Base-by-base conservation (phyloP, 2,113 vertebrate genomes). In the Cavia porcellus region DNA sequence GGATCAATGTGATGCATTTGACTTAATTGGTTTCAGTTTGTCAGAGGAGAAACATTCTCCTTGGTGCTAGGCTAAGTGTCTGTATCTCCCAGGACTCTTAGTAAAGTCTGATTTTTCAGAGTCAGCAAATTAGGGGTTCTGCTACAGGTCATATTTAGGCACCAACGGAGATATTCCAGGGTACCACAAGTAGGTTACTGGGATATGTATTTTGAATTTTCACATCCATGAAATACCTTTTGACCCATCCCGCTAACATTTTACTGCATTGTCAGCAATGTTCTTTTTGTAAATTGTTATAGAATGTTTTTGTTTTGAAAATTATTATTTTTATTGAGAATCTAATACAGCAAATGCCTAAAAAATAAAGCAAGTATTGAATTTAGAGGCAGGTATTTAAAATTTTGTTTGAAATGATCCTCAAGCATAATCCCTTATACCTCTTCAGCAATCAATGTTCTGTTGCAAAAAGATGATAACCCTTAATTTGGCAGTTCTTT, bases 21-120 rank as follows among this genome's bases (percentile, higher is more conserved):
- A 82, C 79, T 96, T 95, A 94, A 91, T 95, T 95, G 81, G 62
- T 87, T 95, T 94, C 84, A 92, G 85, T 96, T 96, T 95, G 84
- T 95, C 70, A 84, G 85, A 92, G 90, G 90, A 96, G 85, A 96
- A 93, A 70, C 47, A 45, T 89, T 90, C 87, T 96, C 62, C 68
- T 95, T 96, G 89, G 80, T 93, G 42, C 25, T 79, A 0, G 72
- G 87, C 32, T 66, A 42, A 86, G 87, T 70, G 30, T 84, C 24
- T 90, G 30, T 79, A 0, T 75, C 38, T 42, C 85, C 77, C 45
- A 90, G 89, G 81, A 92, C 30, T 89, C 61, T 13, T 32, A 28
- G 20, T 75, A 80, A 87, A 94, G 61, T 90, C 25, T 90, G n/a
- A 87, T 79, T 84, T 61, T 59, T 85, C 85, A 77, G 68, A 89